Evolutionary conservation across 2,888 invertebrate species (phyloP).

Genomic region (Lithophane socia): DNA sequence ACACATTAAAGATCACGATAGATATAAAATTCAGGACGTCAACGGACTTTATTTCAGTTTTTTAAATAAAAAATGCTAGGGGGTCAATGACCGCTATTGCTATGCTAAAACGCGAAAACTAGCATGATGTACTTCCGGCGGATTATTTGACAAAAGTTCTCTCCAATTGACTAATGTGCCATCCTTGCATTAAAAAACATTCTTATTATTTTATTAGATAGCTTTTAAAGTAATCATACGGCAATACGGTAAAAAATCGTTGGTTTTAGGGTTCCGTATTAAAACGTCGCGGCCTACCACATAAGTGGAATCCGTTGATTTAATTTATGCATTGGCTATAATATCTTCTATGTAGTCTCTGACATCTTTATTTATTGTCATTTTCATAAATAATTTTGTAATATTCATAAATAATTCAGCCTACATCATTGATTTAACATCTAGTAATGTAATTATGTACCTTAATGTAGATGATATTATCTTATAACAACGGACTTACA

Average conservation of each 20-base stretch:
- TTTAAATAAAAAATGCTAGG: background rate
- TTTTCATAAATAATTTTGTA: background rate
- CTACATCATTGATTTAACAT: background rate
- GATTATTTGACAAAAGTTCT: no score
- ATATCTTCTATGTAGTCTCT: background rate
- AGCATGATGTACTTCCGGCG: background rate
- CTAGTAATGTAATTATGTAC: background rate
- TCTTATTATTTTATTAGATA: background rate
- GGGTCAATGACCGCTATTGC: background rate
- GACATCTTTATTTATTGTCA: background rate
- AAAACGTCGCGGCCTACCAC: background rate
- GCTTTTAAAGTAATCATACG: background rate
- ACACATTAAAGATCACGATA: background rate
- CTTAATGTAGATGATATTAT: background rate
- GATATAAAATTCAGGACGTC: background rate
- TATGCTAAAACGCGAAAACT: background rate
- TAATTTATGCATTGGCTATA: background rate
- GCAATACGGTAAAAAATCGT: background rate
- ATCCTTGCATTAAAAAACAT: background rate
- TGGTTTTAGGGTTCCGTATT: background rate
- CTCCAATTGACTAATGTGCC: background rate
- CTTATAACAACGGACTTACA: background rate
- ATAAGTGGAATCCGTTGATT: background rate
- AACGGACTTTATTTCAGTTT: background rate
- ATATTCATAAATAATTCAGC: constrained; percentile 1